Base-by-base conservation (phyloP, 2,888 invertebrate species). In the Phorcus lineatus region DNA sequence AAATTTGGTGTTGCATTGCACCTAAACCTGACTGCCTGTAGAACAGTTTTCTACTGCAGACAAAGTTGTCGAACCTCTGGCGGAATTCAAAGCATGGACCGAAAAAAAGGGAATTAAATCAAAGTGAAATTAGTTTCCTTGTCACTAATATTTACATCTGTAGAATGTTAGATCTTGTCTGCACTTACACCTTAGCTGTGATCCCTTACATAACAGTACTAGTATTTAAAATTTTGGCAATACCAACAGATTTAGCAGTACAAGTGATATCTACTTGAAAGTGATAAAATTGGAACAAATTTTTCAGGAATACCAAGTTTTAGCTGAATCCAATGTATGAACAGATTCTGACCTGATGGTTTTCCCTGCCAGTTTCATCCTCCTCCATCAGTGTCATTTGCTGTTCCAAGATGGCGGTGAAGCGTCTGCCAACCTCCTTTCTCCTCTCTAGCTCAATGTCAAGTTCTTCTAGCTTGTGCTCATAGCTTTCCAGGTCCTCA, bases 371-470 rank as follows among this genome's bases (percentile, higher is more conserved):
- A 67, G 83, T 82, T 78, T 91, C 91, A 82, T 92, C 92, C 24
- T 87, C 86, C 7, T 84, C 84, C 76, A 88, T 85, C 62, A 91
- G 80, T 74, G 88, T 83, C 55, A 83, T 84, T 80, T 91, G 89
- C 75, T 85, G 80, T 17, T 78, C 81, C 13, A 92, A 83, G 31
- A 91, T 86, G 7, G 85, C 83, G 67, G 88, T 87, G 78, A 90
- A 92, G 75, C 86, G 80, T 54, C 83, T 77, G n/a, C 92, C 92
- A 2, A 92, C 87, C 36, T 89, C 89, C 80, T 89, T 88, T 11
- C 92, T 81, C 76, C 92, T 81, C 78, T 88, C 89, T 74, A 92
- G 85, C 82, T 92, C 92, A 19, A 82, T 83, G 79, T 92, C 91
- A 47, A 92, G 86, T 16, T 85, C 87, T 11, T 87, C 84, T 62